A percentile compares a stretch with the other conserved stretches of the same genome.
Conservation (phyloP, 2,888 invertebrate genomes). For the Patella ulyssiponensis region DNA sequence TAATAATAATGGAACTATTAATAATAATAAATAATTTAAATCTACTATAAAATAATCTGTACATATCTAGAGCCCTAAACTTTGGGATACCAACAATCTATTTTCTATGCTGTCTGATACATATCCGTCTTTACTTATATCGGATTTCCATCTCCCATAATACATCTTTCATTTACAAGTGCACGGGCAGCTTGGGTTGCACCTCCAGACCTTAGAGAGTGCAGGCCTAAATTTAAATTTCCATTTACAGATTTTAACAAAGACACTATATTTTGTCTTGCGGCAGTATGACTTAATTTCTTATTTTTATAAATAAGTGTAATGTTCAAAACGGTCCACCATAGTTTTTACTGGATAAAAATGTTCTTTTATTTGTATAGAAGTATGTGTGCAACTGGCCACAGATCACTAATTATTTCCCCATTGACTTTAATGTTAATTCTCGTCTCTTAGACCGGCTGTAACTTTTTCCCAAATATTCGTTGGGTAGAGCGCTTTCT, state of each 20-base stretch:
- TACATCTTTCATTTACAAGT: constrained; percentile 11
- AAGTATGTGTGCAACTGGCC: too few species aligned
- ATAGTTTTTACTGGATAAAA: too few species aligned
- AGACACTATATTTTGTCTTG: neutral
- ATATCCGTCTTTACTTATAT: constrained; percentile 23
- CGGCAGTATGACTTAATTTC: neutral
- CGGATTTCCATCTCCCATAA: constrained; percentile 23
- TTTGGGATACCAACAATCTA: constrained; percentile 14
- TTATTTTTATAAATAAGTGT: neutral
- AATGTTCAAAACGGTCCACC: too few species aligned
- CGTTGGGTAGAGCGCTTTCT: too few species aligned
- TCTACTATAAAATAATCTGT: neutral
- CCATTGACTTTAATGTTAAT: too few species aligned
- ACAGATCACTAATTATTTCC: too few species aligned
- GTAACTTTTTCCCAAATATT: too few species aligned
- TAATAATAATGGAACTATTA: neutral
- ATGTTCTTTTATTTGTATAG: too few species aligned
- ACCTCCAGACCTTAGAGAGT: constrained; percentile 23
- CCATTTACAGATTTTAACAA: neutral
- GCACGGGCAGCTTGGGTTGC: constrained; percentile 22
- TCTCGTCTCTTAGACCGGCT: too few species aligned
- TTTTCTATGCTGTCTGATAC: constrained; percentile 17
- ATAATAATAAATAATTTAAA: neutral
- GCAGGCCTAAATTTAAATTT: constrained; percentile 14
- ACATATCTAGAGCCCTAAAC: constrained; percentile 14